These are phyloP conservation scores for Sitta carolinensis DNA, from an alignment of 2,797 vertebrate species.

Conservation along the genomic window DNA sequence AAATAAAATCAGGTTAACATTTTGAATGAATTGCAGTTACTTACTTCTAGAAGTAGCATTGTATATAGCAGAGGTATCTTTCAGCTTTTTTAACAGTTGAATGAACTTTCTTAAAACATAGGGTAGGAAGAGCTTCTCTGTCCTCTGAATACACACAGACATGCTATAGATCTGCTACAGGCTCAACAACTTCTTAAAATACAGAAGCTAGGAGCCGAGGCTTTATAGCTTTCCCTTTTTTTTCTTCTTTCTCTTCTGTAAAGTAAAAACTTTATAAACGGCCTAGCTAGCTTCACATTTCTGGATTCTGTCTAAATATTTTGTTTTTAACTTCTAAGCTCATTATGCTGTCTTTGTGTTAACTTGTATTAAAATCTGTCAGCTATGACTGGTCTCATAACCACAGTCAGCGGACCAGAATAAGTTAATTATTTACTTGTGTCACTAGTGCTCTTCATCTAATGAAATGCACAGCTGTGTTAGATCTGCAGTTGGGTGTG, in stretches of 20 bases:
- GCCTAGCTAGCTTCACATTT: conserved; percentile 68
- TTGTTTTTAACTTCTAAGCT: conserved; percentile 84
- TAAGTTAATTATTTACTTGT: conserved; percentile 99
- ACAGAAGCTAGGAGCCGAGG: background rate
- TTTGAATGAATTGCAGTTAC: background rate
- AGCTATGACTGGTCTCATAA: conserved; percentile 90
- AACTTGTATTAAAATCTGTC: conserved; percentile 86
- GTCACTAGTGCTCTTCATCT: conserved; percentile 86
- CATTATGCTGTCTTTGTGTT: conserved; percentile 84
- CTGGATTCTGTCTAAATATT: conserved; percentile 83
- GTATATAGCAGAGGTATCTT: background rate
- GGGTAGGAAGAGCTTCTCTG: background rate
- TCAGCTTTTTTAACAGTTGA: background rate
- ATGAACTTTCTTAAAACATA: background rate
- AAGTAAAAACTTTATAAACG: conserved; percentile 70
- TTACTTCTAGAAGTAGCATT: background rate
- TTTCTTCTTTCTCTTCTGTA: background rate
- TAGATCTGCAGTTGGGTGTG: conserved; percentile 86
- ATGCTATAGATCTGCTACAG: background rate
- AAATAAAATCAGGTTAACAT: background rate
- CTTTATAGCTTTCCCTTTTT: background rate
- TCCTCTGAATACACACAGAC: background rate
- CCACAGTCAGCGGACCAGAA: conserved; percentile 93
- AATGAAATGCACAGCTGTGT: conserved; percentile 93
- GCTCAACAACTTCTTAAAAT: background rate